Percentiles rank a stretch among this genome's conserved stretches.
Conservation (phyloP, 2,113 vertebrate species). For the Tyrannus savana region DNA sequence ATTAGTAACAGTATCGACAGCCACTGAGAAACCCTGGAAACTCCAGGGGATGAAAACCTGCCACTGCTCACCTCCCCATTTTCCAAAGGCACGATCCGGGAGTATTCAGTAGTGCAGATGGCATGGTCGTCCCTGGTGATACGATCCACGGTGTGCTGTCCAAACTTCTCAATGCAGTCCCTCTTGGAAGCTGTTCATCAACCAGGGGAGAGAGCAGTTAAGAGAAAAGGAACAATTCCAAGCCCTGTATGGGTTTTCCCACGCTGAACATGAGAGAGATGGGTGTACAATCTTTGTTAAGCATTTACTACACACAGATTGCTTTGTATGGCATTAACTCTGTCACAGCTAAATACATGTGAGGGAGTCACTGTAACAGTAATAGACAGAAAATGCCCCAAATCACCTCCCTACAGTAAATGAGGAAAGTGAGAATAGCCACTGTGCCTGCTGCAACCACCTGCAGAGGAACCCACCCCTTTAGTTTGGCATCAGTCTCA, state of each 20-base stretch:
- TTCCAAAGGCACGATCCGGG: constrained; percentile 92
- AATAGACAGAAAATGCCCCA: background rate
- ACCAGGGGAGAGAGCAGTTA: background rate
- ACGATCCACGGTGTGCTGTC: constrained; percentile 85
- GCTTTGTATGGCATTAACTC: background rate
- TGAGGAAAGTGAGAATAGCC: background rate
- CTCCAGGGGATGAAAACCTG: background rate
- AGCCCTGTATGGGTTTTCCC: background rate
- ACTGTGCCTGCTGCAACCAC: background rate
- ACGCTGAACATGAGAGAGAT: background rate
- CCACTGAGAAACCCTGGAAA: background rate
- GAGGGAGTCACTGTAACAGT: background rate
- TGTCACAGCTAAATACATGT: background rate
- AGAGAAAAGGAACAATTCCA: background rate
- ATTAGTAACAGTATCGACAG: background rate
- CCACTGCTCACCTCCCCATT: constrained; percentile 87
- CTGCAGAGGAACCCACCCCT: background rate
- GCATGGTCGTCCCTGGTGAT: constrained; percentile 83
- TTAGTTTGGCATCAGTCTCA: background rate
- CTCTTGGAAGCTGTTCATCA: constrained; percentile 85
- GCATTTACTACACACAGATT: background rate
- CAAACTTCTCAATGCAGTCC: constrained; percentile 94
- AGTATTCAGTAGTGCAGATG: constrained; percentile 92
- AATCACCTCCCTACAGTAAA: background rate
- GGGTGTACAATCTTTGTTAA: background rate